phyloP scores from a whole-genome alignment of 30 jellyfish, hydroid and myxozoan genomes.

The Hydractinia echinata region DNA sequence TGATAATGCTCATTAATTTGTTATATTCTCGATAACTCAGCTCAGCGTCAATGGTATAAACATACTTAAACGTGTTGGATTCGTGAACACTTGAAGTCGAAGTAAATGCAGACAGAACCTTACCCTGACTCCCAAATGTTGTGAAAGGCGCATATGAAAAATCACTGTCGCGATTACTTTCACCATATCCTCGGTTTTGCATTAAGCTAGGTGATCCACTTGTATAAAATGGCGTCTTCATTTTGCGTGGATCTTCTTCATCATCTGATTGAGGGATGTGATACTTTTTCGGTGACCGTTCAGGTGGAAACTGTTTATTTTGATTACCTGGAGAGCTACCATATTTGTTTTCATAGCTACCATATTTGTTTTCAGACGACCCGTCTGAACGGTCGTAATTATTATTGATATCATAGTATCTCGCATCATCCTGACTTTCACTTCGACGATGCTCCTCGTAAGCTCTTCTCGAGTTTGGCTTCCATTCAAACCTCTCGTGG shows the following conservation, averaged over 20 bases:
- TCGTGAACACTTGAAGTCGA: slow-evolving; percentile 32
- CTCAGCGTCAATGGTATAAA: slow-evolving; percentile 62
- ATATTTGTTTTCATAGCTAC: too few species aligned
- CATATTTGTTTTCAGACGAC: too few species aligned
- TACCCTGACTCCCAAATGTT: background rate
- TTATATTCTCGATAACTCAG: slow-evolving; percentile 70
- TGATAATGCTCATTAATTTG: slow-evolving; percentile 58
- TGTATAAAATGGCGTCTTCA: background rate
- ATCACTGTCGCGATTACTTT: too few species aligned
- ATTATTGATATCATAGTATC: too few species aligned
- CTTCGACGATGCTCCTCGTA: too few species aligned
- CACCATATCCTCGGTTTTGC: background rate
- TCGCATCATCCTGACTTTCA: too few species aligned
- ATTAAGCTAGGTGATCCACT: background rate
- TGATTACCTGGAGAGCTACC: too few species aligned
- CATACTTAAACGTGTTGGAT: slow-evolving; percentile 46
- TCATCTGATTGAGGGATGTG: background rate
- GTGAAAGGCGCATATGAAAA: background rate
- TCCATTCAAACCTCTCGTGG: slow-evolving; percentile 21
- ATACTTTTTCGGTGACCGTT: too few species aligned
- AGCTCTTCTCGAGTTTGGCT: background rate
- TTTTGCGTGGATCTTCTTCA: background rate
- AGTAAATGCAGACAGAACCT: background rate
- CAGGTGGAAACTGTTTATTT: too few species aligned
- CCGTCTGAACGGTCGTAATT: too few species aligned